phyloP scores from a whole-genome alignment of 2,113 vertebrate genomes.

The Baryphthengus martii region DNA sequence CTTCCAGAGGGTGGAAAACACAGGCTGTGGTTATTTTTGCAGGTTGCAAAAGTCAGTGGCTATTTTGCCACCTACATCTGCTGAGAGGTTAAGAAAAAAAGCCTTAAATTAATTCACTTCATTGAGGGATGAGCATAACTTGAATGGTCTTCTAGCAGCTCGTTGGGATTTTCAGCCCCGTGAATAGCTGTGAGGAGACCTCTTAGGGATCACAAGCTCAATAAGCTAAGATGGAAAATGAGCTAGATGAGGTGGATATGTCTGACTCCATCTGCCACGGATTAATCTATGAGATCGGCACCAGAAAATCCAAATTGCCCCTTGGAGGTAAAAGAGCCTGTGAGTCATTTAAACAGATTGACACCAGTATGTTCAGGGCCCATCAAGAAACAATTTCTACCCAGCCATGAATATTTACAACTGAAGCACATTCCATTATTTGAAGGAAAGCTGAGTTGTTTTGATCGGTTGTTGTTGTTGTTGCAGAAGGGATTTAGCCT shows the following conservation, averaged over 20 bases:
- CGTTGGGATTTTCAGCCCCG: not conserved
- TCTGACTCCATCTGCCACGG: not conserved
- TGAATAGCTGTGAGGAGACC: not conserved
- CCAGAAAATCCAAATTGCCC: not conserved
- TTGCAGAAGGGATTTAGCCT: not conserved
- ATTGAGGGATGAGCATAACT: not conserved
- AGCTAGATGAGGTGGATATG: not conserved
- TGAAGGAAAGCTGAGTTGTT: not conserved
- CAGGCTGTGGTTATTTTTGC: not conserved
- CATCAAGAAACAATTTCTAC: not conserved
- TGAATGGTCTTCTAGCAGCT: not conserved
- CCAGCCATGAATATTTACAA: constrained; percentile 1
- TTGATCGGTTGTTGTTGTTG: not conserved
- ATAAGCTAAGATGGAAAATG: not conserved
- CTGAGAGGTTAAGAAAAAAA: not conserved
- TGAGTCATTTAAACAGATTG: not conserved
- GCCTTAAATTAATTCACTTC: not conserved
- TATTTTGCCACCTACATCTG: not conserved
- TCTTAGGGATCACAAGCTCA: not conserved
- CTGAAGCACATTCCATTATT: not conserved
- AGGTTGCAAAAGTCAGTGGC: not conserved
- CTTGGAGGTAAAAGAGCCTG: not conserved
- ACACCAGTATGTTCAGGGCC: not conserved
- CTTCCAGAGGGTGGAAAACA: not conserved
- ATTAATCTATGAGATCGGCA: not conserved